Evolutionary conservation across 2,888 invertebrate genomes (phyloP).

Genomic region (Perizoma affinitatum): DNA sequence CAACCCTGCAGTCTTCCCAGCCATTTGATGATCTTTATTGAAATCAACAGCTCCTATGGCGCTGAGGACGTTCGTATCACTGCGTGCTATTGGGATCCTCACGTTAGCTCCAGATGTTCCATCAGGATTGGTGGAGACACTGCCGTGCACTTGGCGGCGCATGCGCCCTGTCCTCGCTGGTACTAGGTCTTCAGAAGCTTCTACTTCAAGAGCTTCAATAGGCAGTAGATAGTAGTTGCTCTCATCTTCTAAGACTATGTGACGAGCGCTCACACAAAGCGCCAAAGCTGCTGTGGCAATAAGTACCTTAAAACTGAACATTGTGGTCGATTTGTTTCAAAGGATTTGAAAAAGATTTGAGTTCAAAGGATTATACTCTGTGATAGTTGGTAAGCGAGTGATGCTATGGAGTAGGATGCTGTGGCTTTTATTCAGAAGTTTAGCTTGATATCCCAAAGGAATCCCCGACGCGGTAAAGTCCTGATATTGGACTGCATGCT

Average conservation of each 20-base stretch:
- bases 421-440: slow-evolving; percentile 16
- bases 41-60: slow-evolving; percentile 45
- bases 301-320: slow-evolving; percentile 19
- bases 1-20: slow-evolving; percentile 50
- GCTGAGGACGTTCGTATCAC: slow-evolving; percentile 49
- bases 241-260: slow-evolving; percentile 17
- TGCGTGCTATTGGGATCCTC: slow-evolving; percentile 48
- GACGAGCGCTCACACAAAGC: slow-evolving; percentile 11
- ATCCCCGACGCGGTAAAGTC: slow-evolving; percentile 25
- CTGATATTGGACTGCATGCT: slow-evolving; percentile 1
- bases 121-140: slow-evolving; percentile 39
- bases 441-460: slow-evolving; percentile 12
- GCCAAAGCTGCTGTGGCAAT: slow-evolving; percentile 13
- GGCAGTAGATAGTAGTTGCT: slow-evolving; percentile 12
- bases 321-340: background rate
- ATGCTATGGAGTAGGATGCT: slow-evolving; percentile 8
- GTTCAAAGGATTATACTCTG: background rate
- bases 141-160: slow-evolving; percentile 44
- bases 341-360: too few relatives aligned
- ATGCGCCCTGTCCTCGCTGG: slow-evolving; percentile 26
- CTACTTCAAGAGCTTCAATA: slow-evolving; percentile 7
- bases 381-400: slow-evolving; percentile 11
- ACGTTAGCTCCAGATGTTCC: slow-evolving; percentile 39
- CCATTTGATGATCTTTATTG: slow-evolving; percentile 33
- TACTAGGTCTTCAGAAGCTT: slow-evolving; percentile 1